Conservation (phyloP, 2,797 vertebrate genomes). For the Clarias fuscus region DNA sequence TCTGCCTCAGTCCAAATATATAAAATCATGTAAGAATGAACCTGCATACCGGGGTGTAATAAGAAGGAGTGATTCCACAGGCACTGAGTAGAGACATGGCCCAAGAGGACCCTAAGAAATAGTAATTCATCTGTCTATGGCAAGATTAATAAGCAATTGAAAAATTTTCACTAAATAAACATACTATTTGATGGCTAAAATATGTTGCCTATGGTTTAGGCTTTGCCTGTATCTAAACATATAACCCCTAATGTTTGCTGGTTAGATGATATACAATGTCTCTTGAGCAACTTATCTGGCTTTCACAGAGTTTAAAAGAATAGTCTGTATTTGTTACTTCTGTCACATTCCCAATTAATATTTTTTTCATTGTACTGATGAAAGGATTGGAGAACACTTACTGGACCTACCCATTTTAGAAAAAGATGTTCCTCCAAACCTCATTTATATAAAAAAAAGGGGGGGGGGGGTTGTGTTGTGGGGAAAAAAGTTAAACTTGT, state of each 20-base stretch:
- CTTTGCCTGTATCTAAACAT: background rate
- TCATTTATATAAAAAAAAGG: background rate
- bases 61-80: background rate
- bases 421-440: background rate
- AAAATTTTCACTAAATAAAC: background rate
- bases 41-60: background rate
- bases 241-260: no score
- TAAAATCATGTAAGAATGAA: background rate
- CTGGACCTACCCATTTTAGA: background rate
- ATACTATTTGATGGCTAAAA: background rate
- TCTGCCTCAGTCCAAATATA: background rate
- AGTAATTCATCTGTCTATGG: background rate
- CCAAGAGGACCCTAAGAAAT: background rate
- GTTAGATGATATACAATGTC: background rate
- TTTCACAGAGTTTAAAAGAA: background rate
- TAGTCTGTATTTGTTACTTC: background rate
- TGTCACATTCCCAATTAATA: background rate
- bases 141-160: background rate
- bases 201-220: background rate
- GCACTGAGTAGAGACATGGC: background rate
- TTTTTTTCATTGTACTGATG: background rate
- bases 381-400: background rate
- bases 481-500: background rate
- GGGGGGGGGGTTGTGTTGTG: background rate
- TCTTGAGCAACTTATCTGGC: background rate